Conservation (phyloP, 2,797 vertebrate species). For the Glossophaga mutica region DNA sequence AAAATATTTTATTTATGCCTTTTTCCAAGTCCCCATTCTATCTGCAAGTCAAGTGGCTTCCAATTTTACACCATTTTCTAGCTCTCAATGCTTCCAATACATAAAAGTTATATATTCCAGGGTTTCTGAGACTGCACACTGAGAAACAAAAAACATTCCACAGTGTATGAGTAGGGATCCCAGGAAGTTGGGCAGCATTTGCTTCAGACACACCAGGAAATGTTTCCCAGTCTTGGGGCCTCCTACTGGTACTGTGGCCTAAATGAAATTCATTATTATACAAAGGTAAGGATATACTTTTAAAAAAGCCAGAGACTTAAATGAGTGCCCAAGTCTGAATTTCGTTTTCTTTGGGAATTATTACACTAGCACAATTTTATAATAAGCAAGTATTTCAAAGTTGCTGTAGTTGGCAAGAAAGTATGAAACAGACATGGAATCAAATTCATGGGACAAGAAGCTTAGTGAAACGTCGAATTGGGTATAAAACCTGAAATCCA, state of each 20-base stretch:
- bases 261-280: slow-evolving; percentile 32
- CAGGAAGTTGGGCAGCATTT: background rate
- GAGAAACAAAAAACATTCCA: background rate
- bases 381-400: slow-evolving; percentile 20
- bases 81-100: background rate
- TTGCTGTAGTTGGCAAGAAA: background rate
- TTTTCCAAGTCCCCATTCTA: background rate
- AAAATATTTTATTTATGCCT: background rate
- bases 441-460: slow-evolving; percentile 3
- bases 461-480: slow-evolving; percentile 29
- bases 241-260: background rate
- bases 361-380: background rate
- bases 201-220: background rate
- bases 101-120: background rate
- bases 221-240: background rate
- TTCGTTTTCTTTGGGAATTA: background rate
- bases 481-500: slow-evolving; percentile 27
- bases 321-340: background rate
- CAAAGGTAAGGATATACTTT: background rate
- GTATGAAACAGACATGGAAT: slow-evolving; percentile 5
- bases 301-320: background rate
- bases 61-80: background rate
- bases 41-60: background rate
- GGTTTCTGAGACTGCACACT: background rate
- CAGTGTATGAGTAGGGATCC: background rate